phyloP scores from a whole-genome alignment of 2,797 vertebrate genomes.

The Coreius guichenoti region DNA sequence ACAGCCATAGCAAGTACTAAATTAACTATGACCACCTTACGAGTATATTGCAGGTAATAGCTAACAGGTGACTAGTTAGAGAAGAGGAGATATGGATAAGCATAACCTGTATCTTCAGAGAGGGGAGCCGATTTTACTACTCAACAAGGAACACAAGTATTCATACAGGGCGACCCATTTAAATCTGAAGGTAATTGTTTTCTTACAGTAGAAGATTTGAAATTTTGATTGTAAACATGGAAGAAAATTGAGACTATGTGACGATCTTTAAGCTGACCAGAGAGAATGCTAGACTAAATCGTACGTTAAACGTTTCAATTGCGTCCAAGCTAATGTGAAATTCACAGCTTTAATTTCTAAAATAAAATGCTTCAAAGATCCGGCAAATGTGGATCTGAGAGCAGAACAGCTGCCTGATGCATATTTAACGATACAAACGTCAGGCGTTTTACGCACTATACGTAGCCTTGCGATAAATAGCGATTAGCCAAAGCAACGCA shows the following conservation, averaged over 20 bases:
- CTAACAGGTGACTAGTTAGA: not conserved
- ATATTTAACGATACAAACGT: conserved; percentile 22
- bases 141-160: too few relatives aligned
- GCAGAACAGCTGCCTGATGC: conserved; percentile 37
- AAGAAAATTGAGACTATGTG: not conserved
- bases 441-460: conserved; percentile 1
- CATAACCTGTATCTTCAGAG: not conserved
- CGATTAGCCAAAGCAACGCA: conserved; percentile 33
- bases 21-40: conserved; percentile 2
- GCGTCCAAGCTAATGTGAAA: not conserved
- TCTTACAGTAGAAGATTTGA: not conserved
- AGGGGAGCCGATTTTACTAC: not conserved
- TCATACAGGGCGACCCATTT: not conserved
- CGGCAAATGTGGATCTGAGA: not conserved
- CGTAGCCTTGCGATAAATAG: not conserved
- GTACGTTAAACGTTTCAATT: not conserved
- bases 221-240: not conserved
- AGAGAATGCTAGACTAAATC: not conserved
- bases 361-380: conserved; percentile 25
- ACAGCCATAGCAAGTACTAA: not conserved
- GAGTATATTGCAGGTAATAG: conserved; percentile 8
- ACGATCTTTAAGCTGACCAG: conserved; percentile 3
- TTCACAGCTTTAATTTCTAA: conserved; percentile 37
- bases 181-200: not conserved
- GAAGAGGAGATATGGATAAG: not conserved